A percentile compares a stretch with the other conserved stretches of the same genome.
Conservation (phyloP, 2,797 vertebrate genomes). For the Cephalopachus bancanus region DNA sequence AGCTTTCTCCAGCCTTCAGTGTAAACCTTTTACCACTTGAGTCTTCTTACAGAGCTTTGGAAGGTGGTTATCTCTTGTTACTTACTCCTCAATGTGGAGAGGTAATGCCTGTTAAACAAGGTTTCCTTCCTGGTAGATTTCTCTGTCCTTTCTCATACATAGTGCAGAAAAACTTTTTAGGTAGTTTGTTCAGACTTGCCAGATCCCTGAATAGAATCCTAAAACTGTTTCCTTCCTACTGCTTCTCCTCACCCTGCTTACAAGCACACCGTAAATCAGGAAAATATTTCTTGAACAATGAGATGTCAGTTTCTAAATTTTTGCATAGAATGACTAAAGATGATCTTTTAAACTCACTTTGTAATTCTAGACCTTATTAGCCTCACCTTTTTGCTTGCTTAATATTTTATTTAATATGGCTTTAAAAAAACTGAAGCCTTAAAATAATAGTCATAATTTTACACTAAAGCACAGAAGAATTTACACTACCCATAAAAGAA, state of each 20-base stretch:
- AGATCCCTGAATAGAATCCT: neutral
- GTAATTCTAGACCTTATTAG: constrained; percentile 26
- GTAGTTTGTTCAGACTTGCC: neutral
- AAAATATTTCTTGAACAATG: constrained; percentile 22
- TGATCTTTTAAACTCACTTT: constrained; percentile 39
- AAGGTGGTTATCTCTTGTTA: neutral
- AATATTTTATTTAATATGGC: constrained; percentile 37
- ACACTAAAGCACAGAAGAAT: constrained; percentile 40
- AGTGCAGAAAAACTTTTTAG: neutral
- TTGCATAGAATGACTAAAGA: constrained; percentile 3
- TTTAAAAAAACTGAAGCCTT: constrained; percentile 39
- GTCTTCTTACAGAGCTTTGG: constrained; percentile 25
- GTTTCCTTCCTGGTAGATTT: constrained; percentile 30
- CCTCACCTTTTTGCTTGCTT: constrained; percentile 45
- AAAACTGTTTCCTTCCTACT: neutral
- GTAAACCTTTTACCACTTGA: neutral
- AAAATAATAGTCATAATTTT: constrained; percentile 43
- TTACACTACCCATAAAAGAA: neutral
- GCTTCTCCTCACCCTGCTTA: neutral
- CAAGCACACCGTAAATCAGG: neutral
- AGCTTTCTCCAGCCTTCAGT: neutral
- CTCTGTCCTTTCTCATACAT: constrained; percentile 19
- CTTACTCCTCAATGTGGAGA: constrained; percentile 16
- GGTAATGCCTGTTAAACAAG: neutral
- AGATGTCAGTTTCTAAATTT: constrained; percentile 6